A percentile compares a stretch with the other conserved stretches of the same genome.
These are phyloP conservation scores for Mus caroli DNA, from an alignment of 2,797 vertebrate genomes.

Conservation along the genomic window DNA sequence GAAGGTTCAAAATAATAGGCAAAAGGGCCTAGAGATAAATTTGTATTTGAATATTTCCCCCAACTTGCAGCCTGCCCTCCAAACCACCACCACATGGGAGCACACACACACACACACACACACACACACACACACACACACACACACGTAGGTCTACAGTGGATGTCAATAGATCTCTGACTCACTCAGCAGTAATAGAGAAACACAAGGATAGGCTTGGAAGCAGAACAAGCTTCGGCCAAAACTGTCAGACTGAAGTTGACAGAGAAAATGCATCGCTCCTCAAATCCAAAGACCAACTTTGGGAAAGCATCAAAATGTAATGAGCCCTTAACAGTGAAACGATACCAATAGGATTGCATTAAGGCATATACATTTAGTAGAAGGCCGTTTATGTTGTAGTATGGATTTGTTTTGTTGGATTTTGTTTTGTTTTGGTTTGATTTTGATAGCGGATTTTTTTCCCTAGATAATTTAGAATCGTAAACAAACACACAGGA, in stretches of 20 bases:
- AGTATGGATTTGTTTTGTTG: background rate
- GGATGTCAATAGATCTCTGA: slow-evolving; percentile 4
- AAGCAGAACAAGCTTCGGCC: background rate
- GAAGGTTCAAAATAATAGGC: slow-evolving; percentile 4
- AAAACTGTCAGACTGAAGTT: background rate
- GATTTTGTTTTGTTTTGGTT: background rate
- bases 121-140: background rate
- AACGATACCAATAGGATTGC: background rate
- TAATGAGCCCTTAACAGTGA: background rate
- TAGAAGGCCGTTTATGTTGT: background rate
- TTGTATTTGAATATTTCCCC: background rate
- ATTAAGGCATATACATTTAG: background rate
- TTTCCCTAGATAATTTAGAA: slow-evolving; percentile 60
- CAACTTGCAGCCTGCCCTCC: background rate
- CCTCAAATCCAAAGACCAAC: background rate
- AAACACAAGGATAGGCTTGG: background rate
- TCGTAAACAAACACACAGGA: slow-evolving; percentile 60
- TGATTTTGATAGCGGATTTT: slow-evolving; percentile 29
- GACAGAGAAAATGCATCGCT: slow-evolving; percentile 28
- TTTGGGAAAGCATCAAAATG: background rate
- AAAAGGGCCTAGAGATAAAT: slow-evolving; percentile 9
- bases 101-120: background rate
- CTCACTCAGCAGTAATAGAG: background rate
- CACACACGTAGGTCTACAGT: background rate
- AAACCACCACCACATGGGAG: no score